Evolutionary conservation across 2,888 invertebrate genomes (phyloP).

Genomic region (Macrophya alboannulata): DNA sequence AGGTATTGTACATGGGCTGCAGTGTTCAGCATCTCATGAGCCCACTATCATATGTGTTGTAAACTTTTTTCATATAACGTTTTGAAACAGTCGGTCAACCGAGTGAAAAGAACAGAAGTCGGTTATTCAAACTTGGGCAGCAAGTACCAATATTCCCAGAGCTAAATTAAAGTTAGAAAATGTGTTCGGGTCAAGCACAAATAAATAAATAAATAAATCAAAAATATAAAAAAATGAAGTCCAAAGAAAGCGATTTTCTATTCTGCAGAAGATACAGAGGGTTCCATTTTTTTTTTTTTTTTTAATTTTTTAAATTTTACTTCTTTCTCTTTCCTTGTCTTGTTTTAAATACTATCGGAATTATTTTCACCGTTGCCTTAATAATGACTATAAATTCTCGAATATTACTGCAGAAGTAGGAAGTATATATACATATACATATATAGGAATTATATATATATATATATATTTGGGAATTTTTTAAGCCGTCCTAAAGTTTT

Average conservation of each 20-base stretch:
- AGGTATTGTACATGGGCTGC: too few relatives aligned
- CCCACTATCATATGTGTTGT: neutral
- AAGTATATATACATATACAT: neutral
- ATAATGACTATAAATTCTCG: conserved; percentile 4
- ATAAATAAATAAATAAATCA: neutral
- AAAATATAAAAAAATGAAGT: neutral
- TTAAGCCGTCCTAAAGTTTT: conserved; percentile 13
- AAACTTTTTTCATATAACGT: conserved; percentile 28
- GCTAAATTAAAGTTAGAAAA: conserved; percentile 3
- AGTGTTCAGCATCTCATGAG: too few relatives aligned
- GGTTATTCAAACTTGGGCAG: neutral
- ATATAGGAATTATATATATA: too few relatives aligned
- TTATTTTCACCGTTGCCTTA: neutral
- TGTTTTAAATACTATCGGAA: neutral
- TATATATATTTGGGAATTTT: neutral
- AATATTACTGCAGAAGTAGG: conserved; percentile 3
- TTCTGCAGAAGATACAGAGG: too few relatives aligned
- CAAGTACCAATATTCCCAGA: neutral
- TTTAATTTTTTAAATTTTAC: too few relatives aligned
- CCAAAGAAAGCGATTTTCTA: neutral
- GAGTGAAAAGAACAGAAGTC: neutral
- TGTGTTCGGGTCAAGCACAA: neutral
- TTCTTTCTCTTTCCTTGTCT: too few relatives aligned
- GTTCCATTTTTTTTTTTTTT: too few relatives aligned
- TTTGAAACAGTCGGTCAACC: neutral